Base-by-base conservation (phyloP, 2,113 vertebrate species). In the Anguilla rostrata region DNA sequence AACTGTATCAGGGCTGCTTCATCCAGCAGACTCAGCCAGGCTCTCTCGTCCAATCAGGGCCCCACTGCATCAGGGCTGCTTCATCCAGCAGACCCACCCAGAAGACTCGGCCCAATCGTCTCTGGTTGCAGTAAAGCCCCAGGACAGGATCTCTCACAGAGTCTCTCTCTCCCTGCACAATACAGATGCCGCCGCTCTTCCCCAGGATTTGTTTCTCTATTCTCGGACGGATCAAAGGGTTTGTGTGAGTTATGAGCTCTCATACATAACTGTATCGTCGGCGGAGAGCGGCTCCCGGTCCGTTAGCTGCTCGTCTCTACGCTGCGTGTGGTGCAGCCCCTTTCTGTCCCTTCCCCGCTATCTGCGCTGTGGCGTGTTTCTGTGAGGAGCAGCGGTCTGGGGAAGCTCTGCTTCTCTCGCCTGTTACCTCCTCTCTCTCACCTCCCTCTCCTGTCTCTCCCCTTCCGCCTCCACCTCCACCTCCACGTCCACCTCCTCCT, bases 61-160 rank as follows among this genome's bases (percentile, higher is more conserved):
- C 4, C 5, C 43, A 46, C 43, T 46, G 43, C 43, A 46, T 90
- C 66, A 86, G 34, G 87, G 78, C 86, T 46, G 78, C 86, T 46
- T 46, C 43, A 86, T 90, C 82, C 81, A 53, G 88, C 88, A 66
- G 39, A 82, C 81, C 90, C 46, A 81, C 89, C 89, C 34, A 34
- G 87, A 12, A 78, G 88, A 60, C 81, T 88, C 85, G 88, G 82
- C 78, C n/a, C 49, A 1, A 39, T 78, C 86, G 79, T 86, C 89
- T 87, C 1, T 1, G 80, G 63, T 90, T 91, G 86, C 89, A 89
- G 87, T 89, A 88, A 91, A 46, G 75, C 78, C 87, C 87, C 84
- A 91, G 83, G 75, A 82, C 86, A 86, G 88, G 89, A 90, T 90
- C 91, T 85, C 49, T n/a, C 16, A 71, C 26, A 34, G 34, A 34